Evolutionary conservation across 2,113 vertebrate genomes (phyloP), one percentile per base, ranked within the genome.

Genomic region (Cisticola juncidis): DNA sequence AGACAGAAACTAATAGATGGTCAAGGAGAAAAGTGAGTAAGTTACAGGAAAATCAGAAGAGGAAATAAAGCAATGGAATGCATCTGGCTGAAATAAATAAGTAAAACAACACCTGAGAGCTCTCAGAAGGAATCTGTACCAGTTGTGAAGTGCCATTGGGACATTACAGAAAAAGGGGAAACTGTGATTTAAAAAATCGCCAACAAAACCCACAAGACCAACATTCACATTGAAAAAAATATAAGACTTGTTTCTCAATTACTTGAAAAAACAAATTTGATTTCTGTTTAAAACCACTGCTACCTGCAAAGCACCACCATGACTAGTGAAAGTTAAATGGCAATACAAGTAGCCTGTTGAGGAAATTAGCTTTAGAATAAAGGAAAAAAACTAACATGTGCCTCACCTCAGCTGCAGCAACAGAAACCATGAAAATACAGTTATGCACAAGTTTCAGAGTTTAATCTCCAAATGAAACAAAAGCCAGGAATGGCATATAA

Each of bases 111-210:
- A 16, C 25, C 23, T 8, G 9, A 38, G 48, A 68, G 24, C 21
- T 81, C 42, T 70, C 78, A 56, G 70, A 66, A 64, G 31, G 53
- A 22, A 28, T 25, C 48, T 69, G 38, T 40, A 82, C 12, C 38
- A 51, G 16, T 11, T 54, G 19, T 47, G 60, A 70, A 66, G 47
- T 26, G 28, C 33, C 26, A 38, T 6, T 74, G 61, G 36, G 68
- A 71, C 44, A 23, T 42, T 60, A 71, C 0, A 68, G 61, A 81
- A 57, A 17, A 21, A 73, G 14, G 4, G 13, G 12, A 78, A 92
- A 66, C 53, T 1, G 9, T 7, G 14, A 61, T 35, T n/a, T 4
- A 4, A 47, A 51, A 38, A 56, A 13, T 25, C 0, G 0, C 5
- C 18, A 36, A 56, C 8, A 76, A 42, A 71, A 35, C 5, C 9